Evolutionary conservation across 2,888 invertebrate species (phyloP), one percentile per base, ranked within the genome.

Genomic region (Caenorhabditis macrosperma): DNA sequence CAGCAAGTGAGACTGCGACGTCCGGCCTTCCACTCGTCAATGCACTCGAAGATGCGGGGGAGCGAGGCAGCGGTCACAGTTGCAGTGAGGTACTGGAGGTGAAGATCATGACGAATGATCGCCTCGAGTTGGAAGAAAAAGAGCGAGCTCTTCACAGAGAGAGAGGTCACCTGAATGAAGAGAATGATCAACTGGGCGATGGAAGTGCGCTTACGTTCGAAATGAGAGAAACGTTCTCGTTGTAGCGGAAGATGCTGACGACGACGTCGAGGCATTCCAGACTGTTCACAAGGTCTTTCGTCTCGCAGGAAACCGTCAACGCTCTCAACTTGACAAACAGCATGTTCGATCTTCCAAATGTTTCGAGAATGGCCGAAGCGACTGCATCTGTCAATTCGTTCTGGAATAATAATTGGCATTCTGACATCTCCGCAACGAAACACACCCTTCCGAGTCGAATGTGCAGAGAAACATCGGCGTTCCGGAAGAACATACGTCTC

Each of bases 121-220:
- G 74, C 10, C 2, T 30, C 17, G 35, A 74, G 48, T 50, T 74
- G 57, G 59, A 57, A 61, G 24, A 63, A 63, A 26, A 46, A 17
- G 3, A 74, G 22, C 24, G 48, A 26, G 35, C 48, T 4, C 4
- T 41, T 35, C 20, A 72, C 38, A 6, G 17, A 17, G 26, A 72
- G 46, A 20, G 28, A 35, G 10, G 26, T 64, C 12, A 72, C 20
- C 71, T 72, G 55, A 26, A 71, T 20, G n/a, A 35, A n/a, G n/a
- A n/a, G n/a, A n/a, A n/a, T n/a, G n/a, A n/a, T n/a, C n/a, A n/a
- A n/a, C n/a, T 46, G 3, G 2, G 26, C 26, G 15, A 1, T 17
- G 4, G 17, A 30, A 24, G 17, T 30, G 6, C 35, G 50, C 71
- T 55, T 20, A 72, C 72, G 35, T 72, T 71, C 2, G 7, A 12